Evolutionary conservation across 2,797 vertebrate species (phyloP), one percentile per base, ranked within the genome.

Genomic region (Chelon auratus): DNA sequence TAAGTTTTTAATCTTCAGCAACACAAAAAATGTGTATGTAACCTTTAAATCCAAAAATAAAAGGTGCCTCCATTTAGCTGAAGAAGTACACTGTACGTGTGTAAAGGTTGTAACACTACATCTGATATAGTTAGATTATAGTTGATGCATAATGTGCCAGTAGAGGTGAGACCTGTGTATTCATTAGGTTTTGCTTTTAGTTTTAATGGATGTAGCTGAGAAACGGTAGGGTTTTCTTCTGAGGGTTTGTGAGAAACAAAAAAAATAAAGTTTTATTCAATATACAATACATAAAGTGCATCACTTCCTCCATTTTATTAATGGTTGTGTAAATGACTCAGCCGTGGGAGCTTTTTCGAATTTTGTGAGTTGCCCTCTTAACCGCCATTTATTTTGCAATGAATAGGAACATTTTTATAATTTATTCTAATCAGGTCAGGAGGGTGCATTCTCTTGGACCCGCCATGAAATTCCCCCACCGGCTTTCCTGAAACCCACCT

Each of bases 401-500:
- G 39, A 40, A 63, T 65, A 57, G 17, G 39, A 9, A 69, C 62
- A 55, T 43, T 72, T 78, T 65, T 24, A 53, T 69, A 20, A 81
- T 81, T 62, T 62, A 57, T 71, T 71, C 11, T 72, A 75, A 75
- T 81, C 40, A 58, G 59, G 66, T 81, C 78, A 74, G 5, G 13
- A 78, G 12, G 62, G 39, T 63, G 39, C 14, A 58, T 62, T 72
- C 15, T 45, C 26, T 60, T 69, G 42, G 52, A 79, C 77, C 56
- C 26, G 8, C 67, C 65, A 33, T 82, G 57, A 77, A 52, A 59
- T 83, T 72, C 76, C 43, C 51, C 45, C 30, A 17, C 55, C 78
- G 72, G 26, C 73, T 72, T 81, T 75, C 50, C 73, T 68, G 56
- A 78, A 61, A 62, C 11, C 42, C 74, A 74, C 73, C 77, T 85